Base-by-base conservation (phyloP, 2,888 invertebrate species). In the Loripinus fragilis region DNA sequence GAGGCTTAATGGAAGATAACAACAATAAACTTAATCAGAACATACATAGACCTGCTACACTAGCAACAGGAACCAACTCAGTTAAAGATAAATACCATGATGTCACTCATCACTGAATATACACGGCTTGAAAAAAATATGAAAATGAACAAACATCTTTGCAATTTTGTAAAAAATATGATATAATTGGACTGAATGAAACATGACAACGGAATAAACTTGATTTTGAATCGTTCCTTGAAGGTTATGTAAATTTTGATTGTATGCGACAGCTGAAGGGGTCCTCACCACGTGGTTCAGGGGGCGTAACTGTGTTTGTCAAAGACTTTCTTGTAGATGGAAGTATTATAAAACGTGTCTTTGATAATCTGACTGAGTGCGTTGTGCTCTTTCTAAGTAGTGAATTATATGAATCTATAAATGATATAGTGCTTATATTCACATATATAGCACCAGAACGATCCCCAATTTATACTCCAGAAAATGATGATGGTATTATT, bases 401-500 rank as follows among this genome's bases (percentile, higher is more conserved):
- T 10, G 7, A 38, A 35, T 15, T 25, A 42, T 33, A 50, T 64
- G 55, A 55, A 28, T 25, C 23, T 25, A 55, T 55, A 23, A 55
- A 55, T 25, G 48, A 74, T 66, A 64, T 71, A 23, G 41, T 74
- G 67, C 12, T 38, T 5, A 12, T 38, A 38, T 38, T 38, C 12
- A 38, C 38, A 38, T 38, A 38, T 12, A 38, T 38, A 8, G 38
- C 38, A 38, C 38, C 38, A 8, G 38, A 38, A 38, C 38, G 38
- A 5, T 38, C 38, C 5, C 38, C 38, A 8, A 38, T 38, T 38
- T 38, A 38, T 12, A 8, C 38, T 38, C 38, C 38, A 8, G 60
- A 78, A 60, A 79, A 75, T 69, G 35, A 64, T 41, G 45, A 72
- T 45, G 75, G 75, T 17, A 71, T 79, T 12, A 74, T 71, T 7